Percentiles rank a stretch among this genome's conserved stretches.
Evolutionary conservation across 2,113 vertebrate genomes (phyloP).

Genomic region (Lepus americanus): DNA sequence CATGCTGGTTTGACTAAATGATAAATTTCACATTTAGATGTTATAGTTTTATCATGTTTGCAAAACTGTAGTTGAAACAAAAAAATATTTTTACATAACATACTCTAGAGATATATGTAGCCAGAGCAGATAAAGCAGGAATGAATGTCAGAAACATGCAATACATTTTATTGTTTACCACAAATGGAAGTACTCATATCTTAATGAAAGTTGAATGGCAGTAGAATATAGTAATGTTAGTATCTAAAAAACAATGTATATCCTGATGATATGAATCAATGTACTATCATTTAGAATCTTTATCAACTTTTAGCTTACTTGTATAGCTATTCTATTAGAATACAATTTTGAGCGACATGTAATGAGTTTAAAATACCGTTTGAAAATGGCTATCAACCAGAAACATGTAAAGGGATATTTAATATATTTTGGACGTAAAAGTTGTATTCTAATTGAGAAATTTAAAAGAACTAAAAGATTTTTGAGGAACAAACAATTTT

Average conservation of each 20-base stretch:
- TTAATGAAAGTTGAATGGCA: constrained; percentile 70
- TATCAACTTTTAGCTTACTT: constrained; percentile 49
- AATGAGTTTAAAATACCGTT: background rate
- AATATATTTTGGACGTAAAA: constrained; percentile 37
- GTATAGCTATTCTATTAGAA: constrained; percentile 41
- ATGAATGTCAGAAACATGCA: constrained; percentile 62
- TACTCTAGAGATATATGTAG: constrained; percentile 57
- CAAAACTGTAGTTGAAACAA: constrained; percentile 12
- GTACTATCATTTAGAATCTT: constrained; percentile 60
- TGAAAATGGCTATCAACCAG: constrained; percentile 13
- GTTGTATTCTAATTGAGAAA: constrained; percentile 10
- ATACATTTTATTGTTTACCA: constrained; percentile 53
- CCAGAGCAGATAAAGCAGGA: constrained; percentile 50
- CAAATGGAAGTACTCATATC: constrained; percentile 55
- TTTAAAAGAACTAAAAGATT: constrained; percentile 49
- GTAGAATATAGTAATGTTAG: constrained; percentile 43
- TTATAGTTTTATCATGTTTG: constrained; percentile 38
- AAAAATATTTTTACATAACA: constrained; percentile 55
- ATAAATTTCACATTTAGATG: constrained; percentile 71
- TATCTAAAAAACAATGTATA: constrained; percentile 66
- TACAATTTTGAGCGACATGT: constrained; percentile 35
- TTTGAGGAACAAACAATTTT: constrained; percentile 38
- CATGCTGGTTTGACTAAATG: constrained; percentile 69
- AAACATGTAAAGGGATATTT: constrained; percentile 25
- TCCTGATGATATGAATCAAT: constrained; percentile 42